Conservation (phyloP, 2,797 vertebrate species). For the Xiphophorus birchmanni region DNA sequence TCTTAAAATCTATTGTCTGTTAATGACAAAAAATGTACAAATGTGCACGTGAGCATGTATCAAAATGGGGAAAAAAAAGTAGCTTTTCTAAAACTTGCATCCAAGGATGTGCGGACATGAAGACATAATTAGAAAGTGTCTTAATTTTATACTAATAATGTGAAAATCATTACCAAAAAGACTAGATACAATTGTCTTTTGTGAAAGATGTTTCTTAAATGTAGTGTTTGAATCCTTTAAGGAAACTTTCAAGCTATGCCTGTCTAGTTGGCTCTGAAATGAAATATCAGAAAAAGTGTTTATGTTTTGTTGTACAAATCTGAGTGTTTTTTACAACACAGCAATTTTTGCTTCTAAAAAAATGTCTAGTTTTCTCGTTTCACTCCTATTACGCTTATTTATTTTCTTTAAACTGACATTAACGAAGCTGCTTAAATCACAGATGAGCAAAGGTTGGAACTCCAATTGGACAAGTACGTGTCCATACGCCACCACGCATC, state of each 20-base stretch:
- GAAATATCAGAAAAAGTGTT: background rate
- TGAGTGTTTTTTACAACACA: background rate
- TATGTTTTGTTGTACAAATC: background rate
- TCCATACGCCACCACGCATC: conserved; percentile 48
- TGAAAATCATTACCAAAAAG: background rate
- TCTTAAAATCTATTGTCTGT: background rate
- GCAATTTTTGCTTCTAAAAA: background rate
- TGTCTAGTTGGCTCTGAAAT: background rate
- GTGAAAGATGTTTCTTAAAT: background rate
- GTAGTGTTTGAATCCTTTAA: background rate
- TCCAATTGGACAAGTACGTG: conserved; percentile 11
- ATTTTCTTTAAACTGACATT: background rate
- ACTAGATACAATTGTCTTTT: background rate
- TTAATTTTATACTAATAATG: background rate
- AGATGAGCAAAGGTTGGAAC: conserved; percentile 24
- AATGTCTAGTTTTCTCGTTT: background rate
- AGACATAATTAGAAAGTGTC: background rate
- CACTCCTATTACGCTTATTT: background rate
- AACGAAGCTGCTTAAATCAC: background rate
- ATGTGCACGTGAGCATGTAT: conserved; percentile 4
- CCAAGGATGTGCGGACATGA: background rate
- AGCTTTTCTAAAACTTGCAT: background rate
- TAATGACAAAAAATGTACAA: background rate
- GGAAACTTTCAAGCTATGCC: background rate
- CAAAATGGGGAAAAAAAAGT: background rate